A percentile compares a stretch with the other conserved stretches of the same genome.
These are phyloP conservation scores for Entomyzon cyanotis DNA, from an alignment of 2,113 vertebrate genomes.

Conservation along the genomic window DNA sequence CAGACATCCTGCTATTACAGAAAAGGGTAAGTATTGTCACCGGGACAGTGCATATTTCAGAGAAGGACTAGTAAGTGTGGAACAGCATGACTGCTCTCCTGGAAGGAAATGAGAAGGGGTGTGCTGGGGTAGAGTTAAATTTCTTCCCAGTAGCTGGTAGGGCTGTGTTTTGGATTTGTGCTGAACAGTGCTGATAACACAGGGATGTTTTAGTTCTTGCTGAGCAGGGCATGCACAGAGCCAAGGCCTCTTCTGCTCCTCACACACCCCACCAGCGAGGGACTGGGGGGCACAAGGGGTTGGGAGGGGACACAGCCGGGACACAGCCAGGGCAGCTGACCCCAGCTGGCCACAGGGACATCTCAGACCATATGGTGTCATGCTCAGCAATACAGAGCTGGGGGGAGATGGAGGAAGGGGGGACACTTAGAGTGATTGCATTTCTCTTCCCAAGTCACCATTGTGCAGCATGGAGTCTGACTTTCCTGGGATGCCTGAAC, in stretches of 20 bases:
- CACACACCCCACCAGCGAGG: no score
- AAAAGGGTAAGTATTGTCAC: background rate
- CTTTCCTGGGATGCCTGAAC: background rate
- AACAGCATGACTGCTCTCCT: background rate
- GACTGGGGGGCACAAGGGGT: no score
- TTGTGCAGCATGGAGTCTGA: background rate
- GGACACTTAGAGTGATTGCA: background rate
- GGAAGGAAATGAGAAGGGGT: background rate
- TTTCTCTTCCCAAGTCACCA: background rate
- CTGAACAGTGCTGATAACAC: background rate
- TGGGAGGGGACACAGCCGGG: background rate
- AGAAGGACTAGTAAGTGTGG: background rate
- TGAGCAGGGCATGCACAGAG: no score
- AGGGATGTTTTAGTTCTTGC: no score
- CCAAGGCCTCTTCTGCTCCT: no score
- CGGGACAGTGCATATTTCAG: accelerated
- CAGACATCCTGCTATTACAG: background rate
- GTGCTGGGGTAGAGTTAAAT: background rate
- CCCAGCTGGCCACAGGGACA: background rate
- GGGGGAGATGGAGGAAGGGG: no score
- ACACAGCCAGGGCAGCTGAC: background rate
- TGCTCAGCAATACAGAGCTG: background rate
- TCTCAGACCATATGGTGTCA: background rate
- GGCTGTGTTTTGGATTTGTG: background rate
- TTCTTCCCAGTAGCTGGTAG: background rate